Evolutionary conservation across 2,113 vertebrate genomes (phyloP), one percentile per base, ranked within the genome.

Genomic region (Candoia aspera): DNA sequence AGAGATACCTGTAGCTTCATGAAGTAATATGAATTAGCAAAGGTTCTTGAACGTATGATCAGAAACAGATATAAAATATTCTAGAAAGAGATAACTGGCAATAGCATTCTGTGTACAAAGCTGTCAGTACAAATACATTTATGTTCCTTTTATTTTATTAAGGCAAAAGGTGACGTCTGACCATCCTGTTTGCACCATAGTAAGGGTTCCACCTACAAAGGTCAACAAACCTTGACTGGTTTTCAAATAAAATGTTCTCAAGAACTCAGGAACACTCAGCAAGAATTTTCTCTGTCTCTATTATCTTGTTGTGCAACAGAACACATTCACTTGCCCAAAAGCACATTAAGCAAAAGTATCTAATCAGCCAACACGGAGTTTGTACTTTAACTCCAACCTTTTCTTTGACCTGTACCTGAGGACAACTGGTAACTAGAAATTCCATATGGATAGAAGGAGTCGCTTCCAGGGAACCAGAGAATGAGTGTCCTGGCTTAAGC

Each of bases 221-320:
- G 37, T 92, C 49, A 24, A 19, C n/a, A 42, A 62, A 21, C 15
- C 87, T 64, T 10, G 24, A 95, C 29, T 94, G 93, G 91, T 13
- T 42, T 59, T 26, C 19, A 93, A 86, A 93, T 53, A 90, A 93
- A 90, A 91, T 0, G 6, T 55, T 89, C 64, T 37, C n/a, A 86
- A 0, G 0, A 42, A 58, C 13, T n/a, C 68, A 0, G 79, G 37
- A 91, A 57, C 64, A 59, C 33, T 1, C 59, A 19, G 29, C 2
- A 6, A 53, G 6, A 87, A 58, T 8, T 49, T 62, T 86, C 90
- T 84, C 88, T 86, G 3, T 1, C 73, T 53, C 49, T 68, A 11
- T 23, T 64, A 33, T 59, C 2, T 57, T 13, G 8, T 89, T 92
- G 23, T 55, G n/a, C 17, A 90, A 64, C 17, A 21, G 21, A 83